Percentiles rank a stretch among this genome's conserved stretches.
Conservation (phyloP, 2,888 invertebrate species). For the Pelosia muscerda region DNA sequence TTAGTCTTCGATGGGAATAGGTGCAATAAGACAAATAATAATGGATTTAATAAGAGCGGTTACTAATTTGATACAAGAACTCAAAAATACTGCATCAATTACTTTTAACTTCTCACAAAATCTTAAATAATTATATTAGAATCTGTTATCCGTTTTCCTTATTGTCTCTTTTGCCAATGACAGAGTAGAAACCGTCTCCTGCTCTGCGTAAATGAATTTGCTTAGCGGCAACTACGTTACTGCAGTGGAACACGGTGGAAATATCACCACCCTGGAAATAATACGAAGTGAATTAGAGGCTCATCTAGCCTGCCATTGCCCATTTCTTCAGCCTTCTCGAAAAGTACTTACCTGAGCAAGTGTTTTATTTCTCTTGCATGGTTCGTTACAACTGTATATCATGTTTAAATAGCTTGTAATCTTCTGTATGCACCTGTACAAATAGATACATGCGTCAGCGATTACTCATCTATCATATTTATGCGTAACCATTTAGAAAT, state of each 20-base stretch:
- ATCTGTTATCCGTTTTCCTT: neutral
- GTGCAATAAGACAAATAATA: no score
- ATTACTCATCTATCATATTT: conserved; percentile 64
- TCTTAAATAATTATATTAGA: neutral
- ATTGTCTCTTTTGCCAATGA: neutral
- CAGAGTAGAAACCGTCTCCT: neutral
- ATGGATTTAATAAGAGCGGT: no score
- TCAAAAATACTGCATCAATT: no score
- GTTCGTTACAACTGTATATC: conserved; percentile 42
- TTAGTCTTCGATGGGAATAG: no score
- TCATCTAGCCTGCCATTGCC: neutral
- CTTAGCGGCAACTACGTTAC: neutral
- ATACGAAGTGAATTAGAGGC: no score
- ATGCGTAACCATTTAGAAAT: conserved; percentile 59
- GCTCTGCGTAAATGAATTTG: neutral
- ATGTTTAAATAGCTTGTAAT: conserved; percentile 70
- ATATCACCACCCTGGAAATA: no score
- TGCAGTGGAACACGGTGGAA: neutral
- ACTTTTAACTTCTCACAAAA: no score
- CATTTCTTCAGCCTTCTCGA: neutral
- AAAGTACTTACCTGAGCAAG: neutral
- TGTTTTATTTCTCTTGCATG: neutral
- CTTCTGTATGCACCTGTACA: conserved; percentile 67
- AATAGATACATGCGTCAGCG: conserved; percentile 75
- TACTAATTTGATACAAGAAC: no score